Conservation (phyloP, 2,113 vertebrate species). For the Tragelaphus strepsiceros region DNA sequence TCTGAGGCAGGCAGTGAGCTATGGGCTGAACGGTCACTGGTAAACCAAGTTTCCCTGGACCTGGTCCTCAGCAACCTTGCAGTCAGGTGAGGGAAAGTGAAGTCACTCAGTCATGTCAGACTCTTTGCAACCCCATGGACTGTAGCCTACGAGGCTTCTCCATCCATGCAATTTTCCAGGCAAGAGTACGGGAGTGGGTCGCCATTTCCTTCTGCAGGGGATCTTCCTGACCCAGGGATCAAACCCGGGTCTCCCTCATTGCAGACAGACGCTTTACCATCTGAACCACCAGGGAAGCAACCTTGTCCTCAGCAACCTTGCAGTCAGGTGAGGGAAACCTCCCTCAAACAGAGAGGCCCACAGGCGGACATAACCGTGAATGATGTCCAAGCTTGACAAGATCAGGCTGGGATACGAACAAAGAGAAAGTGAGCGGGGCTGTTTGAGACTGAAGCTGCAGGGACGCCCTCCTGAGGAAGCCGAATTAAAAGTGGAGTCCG, state of each 20-base stretch:
- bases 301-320: not conserved
- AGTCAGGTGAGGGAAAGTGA: not conserved
- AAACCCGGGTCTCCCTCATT: not conserved
- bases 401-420: not conserved
- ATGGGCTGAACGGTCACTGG: not conserved
- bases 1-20: not conserved
- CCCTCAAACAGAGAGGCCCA: not conserved
- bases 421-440: not conserved
- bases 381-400: not conserved
- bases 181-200: not conserved
- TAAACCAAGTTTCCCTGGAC: not conserved
- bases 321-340: not conserved
- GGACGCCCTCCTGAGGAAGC: not conserved
- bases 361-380: not conserved
- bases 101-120: fast-evolving
- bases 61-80: not conserved
- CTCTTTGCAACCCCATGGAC: not conserved
- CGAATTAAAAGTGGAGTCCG: not conserved
- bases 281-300: not conserved
- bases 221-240: not conserved
- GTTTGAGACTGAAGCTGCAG: not conserved
- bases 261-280: not conserved
- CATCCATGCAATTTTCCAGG: not conserved
- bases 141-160: not conserved
- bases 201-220: not conserved